These are phyloP conservation scores for Drosophila bocqueti DNA, from an alignment of 1,140 invertebrate genomes.

Conservation along the genomic window DNA sequence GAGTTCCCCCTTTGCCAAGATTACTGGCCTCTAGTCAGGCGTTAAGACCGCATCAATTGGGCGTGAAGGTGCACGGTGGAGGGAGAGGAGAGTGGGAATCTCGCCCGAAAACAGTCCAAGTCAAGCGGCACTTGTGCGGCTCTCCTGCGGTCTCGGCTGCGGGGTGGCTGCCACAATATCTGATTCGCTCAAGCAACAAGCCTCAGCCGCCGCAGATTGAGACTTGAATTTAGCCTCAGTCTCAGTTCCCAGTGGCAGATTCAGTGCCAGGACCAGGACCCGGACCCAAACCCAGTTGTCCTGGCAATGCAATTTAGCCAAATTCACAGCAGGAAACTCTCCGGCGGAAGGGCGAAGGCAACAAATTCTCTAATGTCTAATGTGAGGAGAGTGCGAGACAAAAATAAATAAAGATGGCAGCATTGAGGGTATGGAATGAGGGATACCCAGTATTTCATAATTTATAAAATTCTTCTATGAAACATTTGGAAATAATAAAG, in stretches of 20 bases:
- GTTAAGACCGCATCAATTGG: constrained; percentile 82
- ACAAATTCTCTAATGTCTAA: constrained; percentile 59
- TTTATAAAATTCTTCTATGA: no score
- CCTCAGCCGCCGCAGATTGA: constrained; percentile 30
- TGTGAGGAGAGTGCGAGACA: constrained; percentile 12
- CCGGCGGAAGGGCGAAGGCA: constrained; percentile 45
- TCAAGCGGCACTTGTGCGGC: constrained; percentile 68
- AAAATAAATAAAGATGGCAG: constrained; percentile 14
- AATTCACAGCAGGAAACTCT: constrained; percentile 75
- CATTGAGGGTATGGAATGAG: not conserved
- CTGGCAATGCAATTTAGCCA: constrained; percentile 73
- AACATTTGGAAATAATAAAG: not conserved
- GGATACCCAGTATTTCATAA: not conserved
- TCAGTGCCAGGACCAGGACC: not conserved
- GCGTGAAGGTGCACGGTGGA: constrained; percentile 62
- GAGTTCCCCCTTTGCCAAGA: constrained; percentile 1
- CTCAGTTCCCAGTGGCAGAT: not conserved
- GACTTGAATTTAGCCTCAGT: constrained; percentile 7
- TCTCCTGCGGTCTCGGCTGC: constrained; percentile 58
- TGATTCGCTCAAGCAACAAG: constrained; percentile 65
- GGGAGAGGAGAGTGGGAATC: not conserved
- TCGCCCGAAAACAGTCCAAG: constrained; percentile 30
- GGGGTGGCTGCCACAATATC: constrained; percentile 69
- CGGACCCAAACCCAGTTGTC: constrained; percentile 9
- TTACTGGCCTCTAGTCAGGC: constrained; percentile 62